These are phyloP conservation scores for Schizaphis graminum DNA, from an alignment of 2,888 invertebrate species.

Conservation along the genomic window DNA sequence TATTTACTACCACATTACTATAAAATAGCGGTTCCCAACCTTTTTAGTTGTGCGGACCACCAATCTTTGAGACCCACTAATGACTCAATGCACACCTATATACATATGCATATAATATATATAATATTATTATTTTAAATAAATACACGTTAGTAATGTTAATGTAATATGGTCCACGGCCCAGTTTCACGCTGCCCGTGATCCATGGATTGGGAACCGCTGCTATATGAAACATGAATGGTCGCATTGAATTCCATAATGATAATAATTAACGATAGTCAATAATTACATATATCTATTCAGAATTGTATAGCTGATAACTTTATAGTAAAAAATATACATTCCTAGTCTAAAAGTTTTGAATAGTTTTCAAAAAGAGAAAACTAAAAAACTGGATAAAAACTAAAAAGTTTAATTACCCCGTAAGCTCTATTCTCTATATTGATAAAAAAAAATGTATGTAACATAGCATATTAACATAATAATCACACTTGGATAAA, in stretches of 20 bases:
- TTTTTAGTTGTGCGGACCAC: too few relatives aligned
- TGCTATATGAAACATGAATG: too few relatives aligned
- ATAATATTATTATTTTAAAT: too few relatives aligned
- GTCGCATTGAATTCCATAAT: neutral
- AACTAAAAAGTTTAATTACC: constrained; percentile 3
- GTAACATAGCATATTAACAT: neutral
- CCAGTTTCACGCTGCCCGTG: too few relatives aligned
- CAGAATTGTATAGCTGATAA: neutral
- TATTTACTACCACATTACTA: neutral
- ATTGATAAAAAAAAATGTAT: neutral
- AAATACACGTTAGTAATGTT: too few relatives aligned
- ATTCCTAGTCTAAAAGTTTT: neutral
- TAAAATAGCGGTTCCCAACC: too few relatives aligned
- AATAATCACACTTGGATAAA: neutral
- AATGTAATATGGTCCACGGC: too few relatives aligned
- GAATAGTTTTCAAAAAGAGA: neutral
- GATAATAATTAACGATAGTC: neutral
- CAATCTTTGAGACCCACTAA: too few relatives aligned
- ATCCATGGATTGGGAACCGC: too few relatives aligned
- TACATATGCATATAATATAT: too few relatives aligned
- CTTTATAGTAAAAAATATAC: neutral
- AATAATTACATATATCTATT: neutral
- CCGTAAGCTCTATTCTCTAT: neutral
- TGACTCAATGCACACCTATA: too few relatives aligned
- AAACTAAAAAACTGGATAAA: neutral